These are phyloP conservation scores for Parauchenoglanis ngamensis DNA, from an alignment of 2,797 vertebrate species.

Conservation along the genomic window DNA sequence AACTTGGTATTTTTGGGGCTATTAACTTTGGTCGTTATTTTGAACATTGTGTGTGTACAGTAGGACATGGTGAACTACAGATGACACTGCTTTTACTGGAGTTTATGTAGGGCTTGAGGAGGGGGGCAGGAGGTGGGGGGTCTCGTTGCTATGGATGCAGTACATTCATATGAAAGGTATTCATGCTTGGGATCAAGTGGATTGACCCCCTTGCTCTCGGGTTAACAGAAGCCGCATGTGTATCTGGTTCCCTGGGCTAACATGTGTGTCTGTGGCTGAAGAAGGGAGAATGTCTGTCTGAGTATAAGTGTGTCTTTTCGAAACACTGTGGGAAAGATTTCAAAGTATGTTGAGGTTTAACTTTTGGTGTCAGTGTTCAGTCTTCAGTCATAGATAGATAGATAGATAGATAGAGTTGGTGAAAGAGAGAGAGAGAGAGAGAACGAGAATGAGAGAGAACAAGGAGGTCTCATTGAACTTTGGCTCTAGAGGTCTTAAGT, in stretches of 20 bases:
- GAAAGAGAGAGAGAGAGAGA: neutral
- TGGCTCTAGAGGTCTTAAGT: slow-evolving; percentile 64
- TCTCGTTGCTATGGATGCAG: slow-evolving; percentile 74
- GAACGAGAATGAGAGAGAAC: slow-evolving; percentile 15
- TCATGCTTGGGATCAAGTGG: slow-evolving; percentile 74
- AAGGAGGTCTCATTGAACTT: slow-evolving; percentile 71
- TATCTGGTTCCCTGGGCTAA: slow-evolving; percentile 56
- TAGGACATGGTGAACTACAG: slow-evolving; percentile 29
- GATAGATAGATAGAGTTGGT: neutral
- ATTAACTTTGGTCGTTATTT: neutral
- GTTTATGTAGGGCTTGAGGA: slow-evolving; percentile 24
- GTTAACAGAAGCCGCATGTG: slow-evolving; percentile 78
- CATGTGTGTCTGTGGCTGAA: slow-evolving; percentile 39
- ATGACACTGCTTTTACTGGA: slow-evolving; percentile 46
- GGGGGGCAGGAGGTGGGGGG: slow-evolving; percentile 52
- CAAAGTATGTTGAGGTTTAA: slow-evolving; percentile 42
- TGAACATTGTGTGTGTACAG: neutral
- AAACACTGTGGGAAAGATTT: slow-evolving; percentile 44
- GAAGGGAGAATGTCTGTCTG: slow-evolving; percentile 22
- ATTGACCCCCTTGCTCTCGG: slow-evolving; percentile 78
- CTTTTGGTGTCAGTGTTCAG: slow-evolving; percentile 47
- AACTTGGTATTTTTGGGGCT: neutral
- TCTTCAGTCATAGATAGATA: neutral
- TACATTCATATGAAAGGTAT: slow-evolving; percentile 75
- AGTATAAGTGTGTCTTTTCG: slow-evolving; percentile 31